Evolutionary conservation across 2,797 vertebrate species (phyloP), one percentile per base, ranked within the genome.

Genomic region (Notolabrus celidotus): DNA sequence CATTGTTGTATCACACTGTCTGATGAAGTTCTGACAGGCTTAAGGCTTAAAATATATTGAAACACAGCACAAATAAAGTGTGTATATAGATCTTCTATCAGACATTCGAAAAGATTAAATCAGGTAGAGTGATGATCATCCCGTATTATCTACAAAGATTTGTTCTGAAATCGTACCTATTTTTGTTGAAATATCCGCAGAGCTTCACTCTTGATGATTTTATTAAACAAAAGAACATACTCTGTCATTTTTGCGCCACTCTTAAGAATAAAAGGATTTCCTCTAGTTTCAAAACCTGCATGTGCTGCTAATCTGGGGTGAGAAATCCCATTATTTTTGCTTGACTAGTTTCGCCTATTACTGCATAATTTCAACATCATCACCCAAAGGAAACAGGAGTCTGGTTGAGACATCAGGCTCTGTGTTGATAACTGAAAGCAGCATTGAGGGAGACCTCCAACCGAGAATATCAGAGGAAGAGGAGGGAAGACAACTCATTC

Each of bases 291-390:
- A 61, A 70, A 83, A 67, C 12, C 45, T 67, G 9, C 27, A 31
- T 12, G 41, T 55, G 71, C 67, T 60, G 57, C 74, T 72, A 75
- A 78, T 85, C 73, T 41, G 46, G 78, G 82, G 69, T 71, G 74
- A 87, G 53, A 74, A 85, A 91, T 83, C 80, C 57, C 55, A 90
- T 94, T 92, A 86, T 89, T 82, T 86, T 63, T 72, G 73, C 87
- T 80, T 67, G 84, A 80, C 85, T 89, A 84, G 70, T 60, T 89
- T 92, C 84, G 93, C 84, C 86, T 90, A 83, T 88, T 84, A 77
- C 76, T 72, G 78, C 89, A 88, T 86, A 63, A 86, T 86, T 84
- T 74, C 45, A 22, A 71, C 77, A 78, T 88, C 92, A 90, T 92
- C 86, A 82, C 79, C 67, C 62, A 68, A 20, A 34, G 73, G 79